These are phyloP conservation scores for Epizoanthus illoricatus DNA, from an alignment of 92 coral and sea anemone species.

Conservation along the genomic window DNA sequence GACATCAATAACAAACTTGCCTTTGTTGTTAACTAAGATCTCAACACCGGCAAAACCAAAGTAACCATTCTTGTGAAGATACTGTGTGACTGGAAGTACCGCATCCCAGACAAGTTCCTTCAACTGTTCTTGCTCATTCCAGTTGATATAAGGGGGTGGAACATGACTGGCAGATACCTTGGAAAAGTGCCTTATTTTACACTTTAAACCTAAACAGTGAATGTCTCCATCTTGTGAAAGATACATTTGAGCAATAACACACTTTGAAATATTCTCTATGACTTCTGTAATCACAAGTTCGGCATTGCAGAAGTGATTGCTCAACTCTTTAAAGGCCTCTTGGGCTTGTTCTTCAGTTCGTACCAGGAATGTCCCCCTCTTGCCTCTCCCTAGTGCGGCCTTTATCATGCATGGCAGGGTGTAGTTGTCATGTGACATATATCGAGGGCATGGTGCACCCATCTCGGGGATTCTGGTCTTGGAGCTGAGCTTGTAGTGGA, in stretches of 20 bases:
- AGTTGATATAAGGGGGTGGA: conserved; percentile 59
- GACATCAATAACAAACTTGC: conserved; percentile 72
- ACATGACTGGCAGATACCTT: conserved; percentile 32
- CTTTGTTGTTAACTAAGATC: conserved; percentile 63
- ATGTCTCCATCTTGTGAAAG: conserved; percentile 68
- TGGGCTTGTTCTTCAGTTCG: conserved; percentile 61
- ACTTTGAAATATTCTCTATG: conserved; percentile 59
- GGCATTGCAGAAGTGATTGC: conserved; percentile 48
- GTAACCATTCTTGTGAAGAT: conserved; percentile 74
- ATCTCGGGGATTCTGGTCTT: conserved; percentile 78
- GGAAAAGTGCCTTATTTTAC: conserved; percentile 52
- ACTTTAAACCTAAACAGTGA: conserved; percentile 71
- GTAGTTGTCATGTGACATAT: conserved; percentile 72
- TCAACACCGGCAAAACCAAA: conserved; percentile 78
- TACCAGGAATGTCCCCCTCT: conserved; percentile 69
- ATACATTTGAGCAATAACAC: conserved; percentile 70
- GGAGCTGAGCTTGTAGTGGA: conserved; percentile 75
- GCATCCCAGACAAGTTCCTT: conserved; percentile 51
- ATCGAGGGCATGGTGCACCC: conserved; percentile 70
- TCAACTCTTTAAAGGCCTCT: conserved; percentile 54
- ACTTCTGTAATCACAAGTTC: conserved; percentile 76
- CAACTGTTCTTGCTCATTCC: conserved; percentile 70
- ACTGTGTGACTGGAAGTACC: conserved; percentile 67
- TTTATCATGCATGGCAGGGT: conserved; percentile 83
- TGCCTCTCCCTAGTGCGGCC: conserved; percentile 80